A percentile compares a stretch with the other conserved stretches of the same genome.
phyloP scores from a whole-genome alignment of 2,113 vertebrate genomes.

The Romanogobio albipinnatus region DNA sequence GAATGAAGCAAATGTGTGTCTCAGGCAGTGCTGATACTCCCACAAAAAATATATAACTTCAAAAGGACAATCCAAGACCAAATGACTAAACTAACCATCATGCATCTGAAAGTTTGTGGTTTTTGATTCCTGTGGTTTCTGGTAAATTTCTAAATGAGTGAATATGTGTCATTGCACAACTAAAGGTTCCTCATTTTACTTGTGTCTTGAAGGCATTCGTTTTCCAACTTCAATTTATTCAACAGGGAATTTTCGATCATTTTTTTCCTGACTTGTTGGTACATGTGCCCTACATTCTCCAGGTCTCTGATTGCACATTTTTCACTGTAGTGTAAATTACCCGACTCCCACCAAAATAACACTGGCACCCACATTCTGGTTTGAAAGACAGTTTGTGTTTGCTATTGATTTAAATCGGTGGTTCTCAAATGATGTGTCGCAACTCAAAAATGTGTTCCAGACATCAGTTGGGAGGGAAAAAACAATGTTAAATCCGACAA shows the following conservation, averaged over 20 bases:
- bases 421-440: neutral
- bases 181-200: neutral
- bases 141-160: slow-evolving; percentile 4
- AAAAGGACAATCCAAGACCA: neutral
- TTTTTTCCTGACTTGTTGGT: slow-evolving; percentile 34
- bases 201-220: neutral
- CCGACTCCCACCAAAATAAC: neutral
- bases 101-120: neutral
- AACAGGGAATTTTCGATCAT: slow-evolving; percentile 21
- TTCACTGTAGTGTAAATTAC: slow-evolving; percentile 5
- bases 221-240: slow-evolving; percentile 25
- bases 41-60: slow-evolving; percentile 14
- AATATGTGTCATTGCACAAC: slow-evolving; percentile 16
- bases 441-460: neutral
- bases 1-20: slow-evolving; percentile 36
- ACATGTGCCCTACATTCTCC: slow-evolving; percentile 28
- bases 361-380: neutral
- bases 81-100: neutral
- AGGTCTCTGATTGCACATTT: slow-evolving; percentile 25
- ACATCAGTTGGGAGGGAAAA: neutral
- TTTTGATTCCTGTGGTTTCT: neutral
- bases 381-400: neutral
- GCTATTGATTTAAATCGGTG: neutral
- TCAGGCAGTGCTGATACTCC: slow-evolving; percentile 13
- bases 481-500: neutral